These are phyloP conservation scores for Chrysemys picta DNA, from an alignment of 2,113 vertebrate genomes.

Conservation along the genomic window DNA sequence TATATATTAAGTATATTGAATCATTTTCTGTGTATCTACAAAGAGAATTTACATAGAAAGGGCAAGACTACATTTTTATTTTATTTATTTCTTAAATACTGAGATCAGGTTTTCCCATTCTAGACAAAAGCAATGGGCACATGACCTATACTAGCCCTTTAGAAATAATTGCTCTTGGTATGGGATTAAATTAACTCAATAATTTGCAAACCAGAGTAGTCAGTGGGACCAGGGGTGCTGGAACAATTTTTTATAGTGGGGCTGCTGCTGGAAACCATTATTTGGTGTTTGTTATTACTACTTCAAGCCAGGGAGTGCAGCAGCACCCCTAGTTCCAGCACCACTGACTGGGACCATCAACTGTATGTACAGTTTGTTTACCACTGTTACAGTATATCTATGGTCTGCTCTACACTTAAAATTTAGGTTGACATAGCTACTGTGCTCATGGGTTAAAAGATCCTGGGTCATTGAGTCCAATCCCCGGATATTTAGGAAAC, in stretches of 20 bases:
- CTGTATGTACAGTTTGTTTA: background rate
- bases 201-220: background rate
- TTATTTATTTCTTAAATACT: background rate
- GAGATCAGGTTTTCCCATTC: background rate
- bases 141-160: background rate
- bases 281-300: no score
- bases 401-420: background rate
- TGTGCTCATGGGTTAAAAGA: background rate
- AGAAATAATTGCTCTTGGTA: background rate
- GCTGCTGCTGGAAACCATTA: no score
- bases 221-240: background rate
- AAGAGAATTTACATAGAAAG: background rate
- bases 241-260: no score
- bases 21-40: background rate
- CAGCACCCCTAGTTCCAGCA: no score
- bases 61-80: fast-evolving
- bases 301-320: no score
- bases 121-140: background rate
- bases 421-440: background rate
- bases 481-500: background rate
- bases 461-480: background rate
- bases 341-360: background rate
- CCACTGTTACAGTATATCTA: background rate
- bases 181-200: background rate
- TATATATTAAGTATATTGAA: background rate